Percentiles rank a stretch among this genome's conserved stretches.
These are phyloP conservation scores for Gymnobelideus leadbeateri DNA, from an alignment of 2,113 vertebrate genomes.

Conservation along the genomic window DNA sequence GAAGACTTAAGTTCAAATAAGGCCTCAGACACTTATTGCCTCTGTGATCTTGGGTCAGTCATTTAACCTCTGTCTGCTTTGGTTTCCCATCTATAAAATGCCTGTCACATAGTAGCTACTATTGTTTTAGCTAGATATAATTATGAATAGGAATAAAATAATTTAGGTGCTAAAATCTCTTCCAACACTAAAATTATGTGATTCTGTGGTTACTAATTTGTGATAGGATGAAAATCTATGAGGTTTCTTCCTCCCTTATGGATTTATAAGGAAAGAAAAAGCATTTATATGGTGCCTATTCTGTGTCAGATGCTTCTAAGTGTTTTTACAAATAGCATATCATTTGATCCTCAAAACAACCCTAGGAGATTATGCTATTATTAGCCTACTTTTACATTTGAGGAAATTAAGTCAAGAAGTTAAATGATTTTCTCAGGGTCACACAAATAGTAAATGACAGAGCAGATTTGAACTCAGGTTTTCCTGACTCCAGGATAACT, in stretches of 20 bases:
- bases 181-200: neutral
- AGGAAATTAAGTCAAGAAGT: neutral
- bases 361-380: neutral
- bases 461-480: neutral
- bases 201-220: neutral
- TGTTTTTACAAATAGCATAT: neutral
- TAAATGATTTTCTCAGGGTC: neutral
- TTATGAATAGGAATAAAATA: neutral
- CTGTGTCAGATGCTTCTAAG: neutral
- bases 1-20: neutral
- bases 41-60: neutral
- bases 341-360: neutral
- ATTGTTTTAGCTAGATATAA: neutral
- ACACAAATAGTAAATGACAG: too few species aligned
- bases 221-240: neutral
- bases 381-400: neutral
- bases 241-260: neutral
- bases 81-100: neutral
- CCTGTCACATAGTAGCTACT: neutral
- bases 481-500: neutral
- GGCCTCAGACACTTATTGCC: too few species aligned
- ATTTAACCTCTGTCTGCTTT: neutral
- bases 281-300: neutral
- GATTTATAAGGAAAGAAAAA: neutral
- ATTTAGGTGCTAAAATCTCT: neutral